A percentile compares a stretch with the other conserved stretches of the same genome.
phyloP scores from a whole-genome alignment of 2,888 invertebrate species.

The Acanthosoma haemorrhoidale region DNA sequence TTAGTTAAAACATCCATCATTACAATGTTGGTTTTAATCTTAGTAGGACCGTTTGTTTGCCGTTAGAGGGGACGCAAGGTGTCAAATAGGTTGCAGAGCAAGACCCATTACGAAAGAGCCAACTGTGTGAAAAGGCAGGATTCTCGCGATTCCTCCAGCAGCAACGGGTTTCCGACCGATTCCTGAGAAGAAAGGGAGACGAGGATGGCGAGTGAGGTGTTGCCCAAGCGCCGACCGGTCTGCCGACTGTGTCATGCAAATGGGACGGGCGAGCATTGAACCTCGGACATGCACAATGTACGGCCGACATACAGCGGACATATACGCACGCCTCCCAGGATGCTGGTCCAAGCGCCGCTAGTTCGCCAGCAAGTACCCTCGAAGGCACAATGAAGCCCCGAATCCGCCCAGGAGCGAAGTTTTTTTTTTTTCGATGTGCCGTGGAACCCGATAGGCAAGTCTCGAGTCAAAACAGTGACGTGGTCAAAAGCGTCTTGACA shows the following conservation, averaged over 20 bases:
- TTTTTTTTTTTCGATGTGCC: neutral
- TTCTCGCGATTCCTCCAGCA: too few relatives aligned
- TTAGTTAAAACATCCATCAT: too few relatives aligned
- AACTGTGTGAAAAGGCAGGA: constrained; percentile 1
- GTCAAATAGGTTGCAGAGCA: neutral
- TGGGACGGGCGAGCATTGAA: neutral
- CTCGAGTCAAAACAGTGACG: neutral
- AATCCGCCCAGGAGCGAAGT: too few relatives aligned
- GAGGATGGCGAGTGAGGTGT: neutral
- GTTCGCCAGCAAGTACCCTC: neutral
- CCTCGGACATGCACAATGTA: neutral
- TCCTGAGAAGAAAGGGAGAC: neutral
- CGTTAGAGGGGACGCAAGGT: neutral
- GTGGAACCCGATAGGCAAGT: neutral
- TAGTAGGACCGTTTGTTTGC: neutral
- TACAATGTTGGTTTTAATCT: too few relatives aligned
- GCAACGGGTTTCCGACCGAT: neutral
- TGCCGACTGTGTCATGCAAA: neutral
- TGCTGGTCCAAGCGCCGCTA: neutral
- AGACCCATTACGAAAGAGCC: neutral
- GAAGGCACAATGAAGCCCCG: too few relatives aligned
- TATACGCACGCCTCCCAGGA: constrained; percentile 2
- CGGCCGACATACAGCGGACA: neutral
- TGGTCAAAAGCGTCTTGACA: neutral
- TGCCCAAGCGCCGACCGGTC: constrained; percentile 9